Conservation (phyloP, 2,888 invertebrate genomes). For the Bombylius discolor region DNA sequence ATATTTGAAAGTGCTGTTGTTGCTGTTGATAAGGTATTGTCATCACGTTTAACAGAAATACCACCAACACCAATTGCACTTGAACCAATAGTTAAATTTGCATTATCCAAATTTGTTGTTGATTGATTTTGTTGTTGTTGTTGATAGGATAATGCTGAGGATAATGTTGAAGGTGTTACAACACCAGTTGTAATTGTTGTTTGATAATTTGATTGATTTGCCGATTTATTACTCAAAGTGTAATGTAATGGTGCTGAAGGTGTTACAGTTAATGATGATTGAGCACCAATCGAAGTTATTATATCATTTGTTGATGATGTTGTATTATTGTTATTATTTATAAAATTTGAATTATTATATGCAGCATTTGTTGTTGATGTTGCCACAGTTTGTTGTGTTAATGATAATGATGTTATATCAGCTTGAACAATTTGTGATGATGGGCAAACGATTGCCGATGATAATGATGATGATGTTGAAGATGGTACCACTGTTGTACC, state of each 20-base stretch:
- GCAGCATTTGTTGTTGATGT: constrained; percentile 16
- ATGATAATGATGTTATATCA: background rate
- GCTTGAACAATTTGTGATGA: constrained; percentile 1
- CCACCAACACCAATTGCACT: background rate
- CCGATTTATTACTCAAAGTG: constrained; percentile 4
- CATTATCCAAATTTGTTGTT: background rate
- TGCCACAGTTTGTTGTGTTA: constrained; percentile 8
- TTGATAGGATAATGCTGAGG: constrained; percentile 9
- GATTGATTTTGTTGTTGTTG: constrained; percentile 3
- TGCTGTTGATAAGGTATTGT: background rate
- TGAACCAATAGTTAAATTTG: background rate
- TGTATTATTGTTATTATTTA: constrained; percentile 8
- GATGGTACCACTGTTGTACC: constrained; percentile 27
- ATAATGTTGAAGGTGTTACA: constrained; percentile 14
- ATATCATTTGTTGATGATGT: constrained; percentile 6
- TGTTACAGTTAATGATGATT: constrained; percentile 17
- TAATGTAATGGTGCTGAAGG: background rate
- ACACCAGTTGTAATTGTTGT: constrained; percentile 16
- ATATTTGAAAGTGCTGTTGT: background rate
- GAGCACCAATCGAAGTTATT: constrained; percentile 20
- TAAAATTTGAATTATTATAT: constrained; percentile 2
- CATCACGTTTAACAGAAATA: constrained; percentile 2
- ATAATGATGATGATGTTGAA: constrained; percentile 21
- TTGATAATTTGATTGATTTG: constrained; percentile 4
- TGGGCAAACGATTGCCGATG: constrained; percentile 9